Conservation (phyloP, 2,888 invertebrate genomes). For the Archaeoteleia sp. region DNA sequence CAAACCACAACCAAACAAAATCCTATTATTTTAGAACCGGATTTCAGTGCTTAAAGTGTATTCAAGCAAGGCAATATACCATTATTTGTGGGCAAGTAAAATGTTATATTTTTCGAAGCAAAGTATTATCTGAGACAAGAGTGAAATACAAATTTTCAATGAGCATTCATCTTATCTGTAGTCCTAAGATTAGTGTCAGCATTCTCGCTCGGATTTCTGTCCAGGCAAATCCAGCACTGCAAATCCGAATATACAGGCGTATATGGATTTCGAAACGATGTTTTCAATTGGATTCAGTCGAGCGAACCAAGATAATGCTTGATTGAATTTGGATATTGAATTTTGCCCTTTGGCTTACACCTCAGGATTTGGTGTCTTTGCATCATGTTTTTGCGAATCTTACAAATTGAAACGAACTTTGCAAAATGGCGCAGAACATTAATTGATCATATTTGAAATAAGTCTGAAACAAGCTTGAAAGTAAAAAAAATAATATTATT, state of each 20-base stretch:
- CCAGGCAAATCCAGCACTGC: constrained; percentile 41
- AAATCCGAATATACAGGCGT: constrained; percentile 50
- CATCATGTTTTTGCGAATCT: constrained; percentile 38
- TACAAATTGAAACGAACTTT: constrained; percentile 37
- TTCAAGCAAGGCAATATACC: no score
- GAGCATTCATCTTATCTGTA: constrained; percentile 44
- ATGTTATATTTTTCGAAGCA: constrained; percentile 33
- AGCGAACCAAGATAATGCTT: constrained; percentile 49
- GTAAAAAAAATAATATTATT: no score
- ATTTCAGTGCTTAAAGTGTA: no score
- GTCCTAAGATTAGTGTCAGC: constrained; percentile 51
- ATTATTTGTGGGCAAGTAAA: constrained; percentile 9
- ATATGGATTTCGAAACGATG: constrained; percentile 47
- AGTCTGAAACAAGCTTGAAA: no score
- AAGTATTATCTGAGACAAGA: constrained; percentile 37
- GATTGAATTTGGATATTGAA: constrained; percentile 52
- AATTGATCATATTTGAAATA: no score
- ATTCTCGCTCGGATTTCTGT: constrained; percentile 42
- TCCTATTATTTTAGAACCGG: no score
- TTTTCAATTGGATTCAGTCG: constrained; percentile 50
- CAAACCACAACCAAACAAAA: no score
- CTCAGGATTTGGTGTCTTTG: constrained; percentile 43
- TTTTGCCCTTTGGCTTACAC: constrained; percentile 47
- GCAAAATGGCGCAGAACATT: constrained; percentile 38
- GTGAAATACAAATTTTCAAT: constrained; percentile 38